A percentile compares a stretch with the other conserved stretches of the same genome.
Evolutionary conservation across 2,113 vertebrate genomes (phyloP).

Genomic region (Ammodramus savannarum): DNA sequence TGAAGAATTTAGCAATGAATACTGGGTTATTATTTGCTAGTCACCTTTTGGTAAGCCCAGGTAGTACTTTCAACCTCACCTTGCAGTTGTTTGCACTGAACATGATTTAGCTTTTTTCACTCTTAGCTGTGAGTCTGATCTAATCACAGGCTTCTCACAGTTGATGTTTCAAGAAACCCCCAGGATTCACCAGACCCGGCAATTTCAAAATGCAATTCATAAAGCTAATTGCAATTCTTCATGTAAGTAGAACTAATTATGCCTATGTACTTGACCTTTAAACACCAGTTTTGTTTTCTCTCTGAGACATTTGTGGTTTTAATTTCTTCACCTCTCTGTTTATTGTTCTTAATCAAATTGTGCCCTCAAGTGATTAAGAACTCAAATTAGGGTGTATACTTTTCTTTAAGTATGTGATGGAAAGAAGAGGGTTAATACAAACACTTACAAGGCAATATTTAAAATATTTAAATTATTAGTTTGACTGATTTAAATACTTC

Average conservation of each 20-base stretch:
- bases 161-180: neutral
- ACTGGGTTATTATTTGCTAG: neutral
- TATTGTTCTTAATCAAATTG: conserved; percentile 56
- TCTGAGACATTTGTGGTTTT: conserved; percentile 36
- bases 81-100: neutral
- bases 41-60: neutral
- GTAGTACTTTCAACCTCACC: neutral
- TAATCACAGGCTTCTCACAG: neutral
- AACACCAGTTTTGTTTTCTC: conserved; percentile 41
- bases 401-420: neutral
- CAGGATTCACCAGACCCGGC: conserved; percentile 12
- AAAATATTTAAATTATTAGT: neutral
- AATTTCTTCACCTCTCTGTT: conserved; percentile 48
- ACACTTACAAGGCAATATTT: neutral
- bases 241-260: conserved; percentile 10
- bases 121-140: neutral
- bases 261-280: conserved; percentile 35
- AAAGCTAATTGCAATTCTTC: conserved; percentile 45
- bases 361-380: conserved; percentile 56
- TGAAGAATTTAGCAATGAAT: neutral
- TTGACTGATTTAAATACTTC: neutral
- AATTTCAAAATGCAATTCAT: conserved; percentile 30
- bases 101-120: neutral
- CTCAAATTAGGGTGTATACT: conserved; percentile 23
- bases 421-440: conserved; percentile 9